Evolutionary conservation across 2,113 vertebrate genomes (phyloP).

Genomic region (Xiphophorus maculatus): DNA sequence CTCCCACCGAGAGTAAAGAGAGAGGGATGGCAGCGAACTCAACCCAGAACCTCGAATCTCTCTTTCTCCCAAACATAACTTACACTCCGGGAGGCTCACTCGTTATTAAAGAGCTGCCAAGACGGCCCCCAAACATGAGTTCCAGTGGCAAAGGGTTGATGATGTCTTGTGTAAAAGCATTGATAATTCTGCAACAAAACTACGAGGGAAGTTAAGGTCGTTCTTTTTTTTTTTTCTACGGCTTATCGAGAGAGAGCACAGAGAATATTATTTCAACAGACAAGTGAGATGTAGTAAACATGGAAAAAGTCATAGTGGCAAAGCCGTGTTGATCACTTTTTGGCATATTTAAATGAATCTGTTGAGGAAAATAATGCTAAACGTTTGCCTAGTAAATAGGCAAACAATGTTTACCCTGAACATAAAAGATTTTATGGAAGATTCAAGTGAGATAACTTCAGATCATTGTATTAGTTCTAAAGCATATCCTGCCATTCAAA

Average conservation of each 20-base stretch:
- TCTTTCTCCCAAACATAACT: slow-evolving; percentile 50
- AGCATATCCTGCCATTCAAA: slow-evolving; percentile 13
- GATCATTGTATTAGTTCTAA: slow-evolving; percentile 5
- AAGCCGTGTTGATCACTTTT: neutral
- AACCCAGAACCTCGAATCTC: slow-evolving; percentile 39
- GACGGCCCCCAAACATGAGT: slow-evolving; percentile 14
- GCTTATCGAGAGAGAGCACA: neutral
- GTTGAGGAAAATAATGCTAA: neutral
- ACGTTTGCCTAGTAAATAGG: neutral
- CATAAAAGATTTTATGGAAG: slow-evolving; percentile 26
- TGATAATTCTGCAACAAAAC: slow-evolving; percentile 18
- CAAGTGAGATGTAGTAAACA: neutral
- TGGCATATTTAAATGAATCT: neutral
- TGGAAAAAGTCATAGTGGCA: neutral
- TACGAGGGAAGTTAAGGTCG: neutral
- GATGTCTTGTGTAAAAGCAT: slow-evolving; percentile 15
- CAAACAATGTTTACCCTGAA: neutral
- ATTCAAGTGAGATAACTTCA: slow-evolving; percentile 30
- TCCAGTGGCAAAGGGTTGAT: slow-evolving; percentile 6
- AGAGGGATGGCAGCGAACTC: slow-evolving; percentile 41
- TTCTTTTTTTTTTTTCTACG: neutral
- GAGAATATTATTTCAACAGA: neutral
- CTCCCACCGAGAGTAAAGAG: slow-evolving; percentile 60
- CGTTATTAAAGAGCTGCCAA: slow-evolving; percentile 65
- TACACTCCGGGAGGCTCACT: slow-evolving; percentile 54